These are phyloP conservation scores for Lasaia peninsularis DNA, from an alignment of 1,140 invertebrate species.

Conservation along the genomic window DNA sequence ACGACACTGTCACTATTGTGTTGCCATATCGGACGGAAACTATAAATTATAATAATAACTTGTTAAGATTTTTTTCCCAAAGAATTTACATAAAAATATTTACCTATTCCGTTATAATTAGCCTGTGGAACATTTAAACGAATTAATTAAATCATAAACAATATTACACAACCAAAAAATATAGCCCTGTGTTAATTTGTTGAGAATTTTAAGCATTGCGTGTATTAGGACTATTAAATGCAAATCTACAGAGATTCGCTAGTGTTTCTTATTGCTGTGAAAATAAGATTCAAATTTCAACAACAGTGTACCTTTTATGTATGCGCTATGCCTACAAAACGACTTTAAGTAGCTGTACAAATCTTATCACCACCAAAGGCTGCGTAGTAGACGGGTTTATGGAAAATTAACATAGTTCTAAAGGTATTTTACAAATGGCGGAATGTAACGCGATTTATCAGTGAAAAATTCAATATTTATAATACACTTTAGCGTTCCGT, in stretches of 20 bases:
- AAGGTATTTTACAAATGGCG: slow-evolving; percentile 11
- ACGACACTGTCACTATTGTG: too few relatives aligned
- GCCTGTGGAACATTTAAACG: slow-evolving; percentile 1
- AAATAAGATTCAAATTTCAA: not conserved
- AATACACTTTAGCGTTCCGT: not conserved
- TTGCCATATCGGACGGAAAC: too few relatives aligned
- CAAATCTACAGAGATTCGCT: not conserved
- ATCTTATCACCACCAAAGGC: slow-evolving; percentile 18
- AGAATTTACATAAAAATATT: too few relatives aligned
- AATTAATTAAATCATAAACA: slow-evolving; percentile 17
- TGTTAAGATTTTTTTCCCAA: not conserved
- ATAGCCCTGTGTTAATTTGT: slow-evolving; percentile 15
- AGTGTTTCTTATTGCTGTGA: not conserved
- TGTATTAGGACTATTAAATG: slow-evolving; percentile 11
- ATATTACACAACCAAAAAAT: slow-evolving; percentile 11
- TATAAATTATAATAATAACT: too few relatives aligned
- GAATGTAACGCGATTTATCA: slow-evolving; percentile 7
- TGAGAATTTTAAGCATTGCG: slow-evolving; percentile 17
- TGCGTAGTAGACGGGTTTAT: slow-evolving; percentile 16
- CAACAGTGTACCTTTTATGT: not conserved
- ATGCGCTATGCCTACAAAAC: slow-evolving; percentile 10
- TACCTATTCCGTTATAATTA: not conserved
- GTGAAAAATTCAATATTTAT: not conserved
- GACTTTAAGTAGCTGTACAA: slow-evolving; percentile 18
- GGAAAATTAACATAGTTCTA: slow-evolving; percentile 14